Evolutionary conservation across 2,113 vertebrate species (phyloP).

Genomic region (Tylochromis polylepis): DNA sequence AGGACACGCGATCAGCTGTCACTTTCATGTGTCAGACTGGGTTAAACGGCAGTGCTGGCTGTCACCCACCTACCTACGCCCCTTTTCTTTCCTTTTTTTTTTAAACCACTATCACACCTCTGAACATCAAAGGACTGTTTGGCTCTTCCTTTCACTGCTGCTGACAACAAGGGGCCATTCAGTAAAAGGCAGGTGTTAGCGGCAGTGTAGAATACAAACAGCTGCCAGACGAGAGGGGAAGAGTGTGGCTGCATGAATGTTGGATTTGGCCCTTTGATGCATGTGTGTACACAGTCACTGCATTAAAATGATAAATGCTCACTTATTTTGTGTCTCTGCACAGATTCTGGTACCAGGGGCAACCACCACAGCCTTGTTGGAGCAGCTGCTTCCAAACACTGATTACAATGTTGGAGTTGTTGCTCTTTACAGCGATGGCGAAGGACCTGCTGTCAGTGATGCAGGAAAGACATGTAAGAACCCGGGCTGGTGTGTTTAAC

Average conservation of each 20-base stretch:
- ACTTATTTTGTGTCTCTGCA: not conserved
- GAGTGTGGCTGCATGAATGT: not conserved
- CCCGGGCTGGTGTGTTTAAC: not conserved
- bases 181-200: not conserved
- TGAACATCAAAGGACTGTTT: slow-evolving; percentile 38
- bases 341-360: slow-evolving; percentile 85
- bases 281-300: not conserved
- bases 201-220: not conserved
- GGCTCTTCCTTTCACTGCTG: slow-evolving; percentile 14
- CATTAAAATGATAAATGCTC: not conserved
- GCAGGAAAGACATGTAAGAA: slow-evolving; percentile 88
- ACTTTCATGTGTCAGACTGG: not conserved
- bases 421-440: slow-evolving; percentile 88
- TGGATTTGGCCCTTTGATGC: not conserved
- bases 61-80: not conserved
- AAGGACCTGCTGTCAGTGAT: slow-evolving; percentile 79
- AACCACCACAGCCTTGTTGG: slow-evolving; percentile 77
- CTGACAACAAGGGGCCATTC: slow-evolving; percentile 14
- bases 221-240: not conserved
- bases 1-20: slow-evolving; percentile 12
- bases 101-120: not conserved
- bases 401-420: slow-evolving; percentile 85
- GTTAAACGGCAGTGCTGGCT: not conserved
- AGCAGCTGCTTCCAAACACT: slow-evolving; percentile 83
- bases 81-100: not conserved